Percentiles rank a stretch among this genome's conserved stretches.
phyloP scores from a whole-genome alignment of 30 jellyfish, hydroid and myxozoan species.

The Aurelia coerulea region DNA sequence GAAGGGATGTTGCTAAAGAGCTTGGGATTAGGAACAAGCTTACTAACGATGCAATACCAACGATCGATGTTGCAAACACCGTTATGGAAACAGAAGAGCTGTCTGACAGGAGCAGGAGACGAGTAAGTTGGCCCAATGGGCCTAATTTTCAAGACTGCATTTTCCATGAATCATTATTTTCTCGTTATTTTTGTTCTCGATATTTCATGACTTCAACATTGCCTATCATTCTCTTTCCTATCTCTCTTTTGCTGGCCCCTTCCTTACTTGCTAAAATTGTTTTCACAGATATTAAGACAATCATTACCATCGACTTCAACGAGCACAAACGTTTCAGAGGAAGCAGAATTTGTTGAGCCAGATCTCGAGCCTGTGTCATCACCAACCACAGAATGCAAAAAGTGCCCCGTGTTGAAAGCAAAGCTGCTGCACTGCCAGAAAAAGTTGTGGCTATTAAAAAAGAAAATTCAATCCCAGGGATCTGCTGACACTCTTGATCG shows the following conservation, averaged over 20 bases:
- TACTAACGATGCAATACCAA: neutral
- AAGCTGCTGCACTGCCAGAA: neutral
- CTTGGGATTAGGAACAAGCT: neutral
- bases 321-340: neutral
- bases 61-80: neutral
- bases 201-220: neutral
- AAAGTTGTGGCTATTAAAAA: neutral
- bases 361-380: neutral
- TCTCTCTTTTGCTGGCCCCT: neutral
- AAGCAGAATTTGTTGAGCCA: neutral
- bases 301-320: neutral
- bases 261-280: neutral
- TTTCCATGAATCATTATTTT: too few relatives aligned
- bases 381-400: neutral
- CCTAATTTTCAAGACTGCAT: too few relatives aligned
- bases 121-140: too few relatives aligned
- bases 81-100: too few relatives aligned
- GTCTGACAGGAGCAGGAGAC: too few relatives aligned
- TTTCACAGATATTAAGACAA: neutral
- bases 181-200: neutral
- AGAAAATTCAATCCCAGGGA: neutral
- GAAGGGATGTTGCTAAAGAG: neutral
- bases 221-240: neutral
- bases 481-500: too few relatives aligned
- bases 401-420: neutral